A percentile compares a stretch with the other conserved stretches of the same genome.
Evolutionary conservation across 2,797 vertebrate species (phyloP).

Genomic region (Epinephelus malabaricus): DNA sequence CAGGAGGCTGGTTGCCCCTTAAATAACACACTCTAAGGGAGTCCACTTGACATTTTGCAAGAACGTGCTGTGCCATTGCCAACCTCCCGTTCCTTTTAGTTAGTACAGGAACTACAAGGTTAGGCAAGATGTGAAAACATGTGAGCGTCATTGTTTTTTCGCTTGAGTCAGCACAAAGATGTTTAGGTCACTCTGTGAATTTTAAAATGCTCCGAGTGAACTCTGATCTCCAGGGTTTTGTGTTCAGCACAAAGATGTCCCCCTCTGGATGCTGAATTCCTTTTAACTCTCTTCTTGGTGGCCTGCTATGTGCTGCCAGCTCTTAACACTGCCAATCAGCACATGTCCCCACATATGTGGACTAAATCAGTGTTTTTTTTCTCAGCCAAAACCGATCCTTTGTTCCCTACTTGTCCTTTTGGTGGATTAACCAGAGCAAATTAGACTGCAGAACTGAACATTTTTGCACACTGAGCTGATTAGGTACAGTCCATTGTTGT

Average conservation of each 20-base stretch:
- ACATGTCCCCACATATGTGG: conserved; percentile 1
- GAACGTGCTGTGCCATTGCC: conserved; percentile 3
- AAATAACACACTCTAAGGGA: conserved; percentile 16
- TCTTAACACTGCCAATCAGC: conserved; percentile 11
- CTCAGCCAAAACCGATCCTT: conserved; percentile 30
- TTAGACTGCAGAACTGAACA: conserved; percentile 37
- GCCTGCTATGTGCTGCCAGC: conserved; percentile 21
- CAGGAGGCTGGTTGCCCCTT: conserved; percentile 20
- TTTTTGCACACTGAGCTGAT: conserved; percentile 61
- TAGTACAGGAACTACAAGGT: not conserved
- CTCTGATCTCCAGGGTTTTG: conserved; percentile 1
- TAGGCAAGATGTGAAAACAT: conserved; percentile 18
- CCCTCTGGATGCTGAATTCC: conserved; percentile 15
- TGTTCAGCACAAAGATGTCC: conserved; percentile 33
- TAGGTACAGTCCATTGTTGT: conserved; percentile 51
- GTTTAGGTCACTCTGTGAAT: conserved; percentile 36
- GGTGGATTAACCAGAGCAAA: conserved; percentile 48
- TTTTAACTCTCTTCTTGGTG: conserved; percentile 15
- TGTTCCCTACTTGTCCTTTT: conserved; percentile 51
- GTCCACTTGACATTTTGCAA: conserved; percentile 32
- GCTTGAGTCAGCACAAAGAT: conserved; percentile 31
- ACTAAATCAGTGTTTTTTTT: conserved; percentile 13
- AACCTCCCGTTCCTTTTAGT: not conserved
- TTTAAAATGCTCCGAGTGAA: conserved; percentile 31
- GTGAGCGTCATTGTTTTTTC: conserved; percentile 14